Conservation (phyloP, 2,113 vertebrate species). For the Okapia johnstoni region DNA sequence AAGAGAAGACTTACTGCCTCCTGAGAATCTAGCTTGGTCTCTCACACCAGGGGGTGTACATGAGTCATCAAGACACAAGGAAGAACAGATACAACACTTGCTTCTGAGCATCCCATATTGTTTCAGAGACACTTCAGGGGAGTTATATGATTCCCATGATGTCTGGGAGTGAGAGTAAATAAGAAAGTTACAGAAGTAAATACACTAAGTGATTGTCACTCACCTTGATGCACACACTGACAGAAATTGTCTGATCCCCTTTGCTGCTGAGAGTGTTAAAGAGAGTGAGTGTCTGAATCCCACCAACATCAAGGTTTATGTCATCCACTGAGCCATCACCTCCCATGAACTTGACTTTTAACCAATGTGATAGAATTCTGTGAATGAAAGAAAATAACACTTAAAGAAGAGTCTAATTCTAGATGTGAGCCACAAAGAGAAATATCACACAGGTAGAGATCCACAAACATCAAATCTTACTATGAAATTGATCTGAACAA, state of each 20-base stretch:
- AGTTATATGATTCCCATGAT: background rate
- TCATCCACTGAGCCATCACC: conserved; percentile 40
- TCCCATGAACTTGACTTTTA: conserved; percentile 89
- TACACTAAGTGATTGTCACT: background rate
- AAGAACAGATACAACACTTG: background rate
- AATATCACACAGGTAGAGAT: background rate
- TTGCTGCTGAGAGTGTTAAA: conserved; percentile 74
- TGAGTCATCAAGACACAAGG: background rate
- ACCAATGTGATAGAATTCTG: conserved; percentile 91
- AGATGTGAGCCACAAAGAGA: background rate
- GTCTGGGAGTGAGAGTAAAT: background rate
- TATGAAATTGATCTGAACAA: background rate
- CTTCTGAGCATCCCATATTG: background rate
- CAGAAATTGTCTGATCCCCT: conserved; percentile 68
- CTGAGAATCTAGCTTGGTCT: background rate
- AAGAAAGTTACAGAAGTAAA: background rate
- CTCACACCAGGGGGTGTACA: background rate
- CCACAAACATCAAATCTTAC: background rate
- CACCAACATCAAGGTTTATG: conserved; percentile 51
- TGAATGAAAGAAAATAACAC: conserved; percentile 31
- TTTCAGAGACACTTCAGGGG: background rate
- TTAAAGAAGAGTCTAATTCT: background rate
- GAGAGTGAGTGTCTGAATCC: conserved; percentile 84
- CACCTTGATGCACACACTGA: conserved; percentile 89
- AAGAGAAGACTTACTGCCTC: background rate